Conservation (phyloP, 2,797 vertebrate species). For the Catamblyrhynchus diadema region DNA sequence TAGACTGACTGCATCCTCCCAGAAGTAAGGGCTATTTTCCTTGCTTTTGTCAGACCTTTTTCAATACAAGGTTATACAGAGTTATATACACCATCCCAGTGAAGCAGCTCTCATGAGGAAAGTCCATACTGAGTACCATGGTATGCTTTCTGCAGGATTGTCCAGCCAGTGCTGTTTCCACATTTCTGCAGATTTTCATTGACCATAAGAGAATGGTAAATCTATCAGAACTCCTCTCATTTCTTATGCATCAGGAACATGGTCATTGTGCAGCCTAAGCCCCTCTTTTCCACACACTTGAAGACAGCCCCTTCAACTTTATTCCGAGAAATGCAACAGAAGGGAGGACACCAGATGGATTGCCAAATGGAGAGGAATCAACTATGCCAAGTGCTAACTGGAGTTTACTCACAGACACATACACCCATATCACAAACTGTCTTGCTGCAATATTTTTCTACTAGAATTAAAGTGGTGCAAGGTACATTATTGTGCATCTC, state of each 20-base stretch:
- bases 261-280: neutral
- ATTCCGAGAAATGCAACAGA: slow-evolving; percentile 16
- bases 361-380: slow-evolving; percentile 34
- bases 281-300: neutral
- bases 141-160: neutral
- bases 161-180: neutral
- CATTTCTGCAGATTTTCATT: neutral
- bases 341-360: slow-evolving; percentile 33
- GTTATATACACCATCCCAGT: neutral
- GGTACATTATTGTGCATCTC: neutral
- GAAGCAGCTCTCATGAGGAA: neutral
- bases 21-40: neutral
- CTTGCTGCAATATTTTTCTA: neutral
- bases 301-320: neutral
- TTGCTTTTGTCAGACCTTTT: neutral
- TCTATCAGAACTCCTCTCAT: neutral
- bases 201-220: neutral
- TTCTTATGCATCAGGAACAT: neutral
- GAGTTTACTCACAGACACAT: slow-evolving; percentile 41
- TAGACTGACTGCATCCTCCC: neutral
- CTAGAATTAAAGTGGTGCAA: neutral
- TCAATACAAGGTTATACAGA: neutral
- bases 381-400: neutral
- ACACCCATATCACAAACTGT: neutral
- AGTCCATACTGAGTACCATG: neutral